phyloP scores from a whole-genome alignment of 2,888 invertebrate species.

The Ditula angustiorana region DNA sequence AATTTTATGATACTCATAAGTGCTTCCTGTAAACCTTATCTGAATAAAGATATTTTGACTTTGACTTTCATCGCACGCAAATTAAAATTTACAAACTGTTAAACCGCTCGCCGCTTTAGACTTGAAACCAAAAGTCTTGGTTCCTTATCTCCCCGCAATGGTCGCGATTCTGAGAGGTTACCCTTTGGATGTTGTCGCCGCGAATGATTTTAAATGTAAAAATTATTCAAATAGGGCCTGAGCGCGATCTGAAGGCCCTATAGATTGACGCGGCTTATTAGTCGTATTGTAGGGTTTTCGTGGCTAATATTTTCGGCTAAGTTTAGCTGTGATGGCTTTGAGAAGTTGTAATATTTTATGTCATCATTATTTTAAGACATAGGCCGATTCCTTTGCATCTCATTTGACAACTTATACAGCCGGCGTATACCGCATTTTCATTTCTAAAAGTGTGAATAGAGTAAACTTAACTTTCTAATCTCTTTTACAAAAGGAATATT shows the following conservation, averaged over 20 bases:
- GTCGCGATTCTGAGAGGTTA: conserved; percentile 82
- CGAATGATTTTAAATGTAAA: conserved; percentile 86
- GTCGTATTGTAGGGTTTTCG: conserved; percentile 12
- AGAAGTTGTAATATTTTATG: not conserved
- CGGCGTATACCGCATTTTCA: too few species aligned
- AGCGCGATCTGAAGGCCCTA: conserved; percentile 72
- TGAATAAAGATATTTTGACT: too few species aligned
- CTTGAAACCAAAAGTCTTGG: conserved; percentile 56
- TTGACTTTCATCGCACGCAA: too few species aligned
- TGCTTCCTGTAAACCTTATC: too few species aligned
- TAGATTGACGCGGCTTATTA: conserved; percentile 71
- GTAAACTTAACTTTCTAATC: too few species aligned
- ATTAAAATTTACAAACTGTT: not conserved
- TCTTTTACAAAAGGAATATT: too few species aligned
- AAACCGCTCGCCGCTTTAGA: conserved; percentile 12
- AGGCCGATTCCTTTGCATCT: too few species aligned
- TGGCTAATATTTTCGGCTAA: conserved; percentile 18
- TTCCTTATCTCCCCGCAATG: conserved; percentile 81
- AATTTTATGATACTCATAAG: too few species aligned
- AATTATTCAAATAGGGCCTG: conserved; percentile 79
- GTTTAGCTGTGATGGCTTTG: conserved; percentile 11
- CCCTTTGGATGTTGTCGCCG: conserved; percentile 84
- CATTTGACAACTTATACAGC: too few species aligned
- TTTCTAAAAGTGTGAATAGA: too few species aligned
- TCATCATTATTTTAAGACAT: too few species aligned